Base-by-base conservation (phyloP, 2,797 vertebrate genomes). In the Alauda arvensis region DNA sequence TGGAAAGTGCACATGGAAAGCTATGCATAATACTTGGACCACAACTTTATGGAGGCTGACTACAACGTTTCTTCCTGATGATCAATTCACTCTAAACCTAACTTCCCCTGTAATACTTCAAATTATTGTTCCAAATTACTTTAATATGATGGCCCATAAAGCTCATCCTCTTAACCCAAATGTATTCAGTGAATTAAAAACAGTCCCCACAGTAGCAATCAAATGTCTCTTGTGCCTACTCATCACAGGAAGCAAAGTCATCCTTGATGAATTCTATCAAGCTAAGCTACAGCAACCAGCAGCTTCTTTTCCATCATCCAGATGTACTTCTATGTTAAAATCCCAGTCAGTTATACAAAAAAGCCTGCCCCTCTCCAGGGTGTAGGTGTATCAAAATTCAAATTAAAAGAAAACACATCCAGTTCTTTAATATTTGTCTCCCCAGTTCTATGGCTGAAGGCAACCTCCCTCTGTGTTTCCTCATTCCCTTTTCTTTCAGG, bases 61-160 rank as follows among this genome's bases (percentile, higher is more conserved):
- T 76, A 72, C 45, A 65, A 15, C 0, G 0, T 60, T 88, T 85
- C 77, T 77, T 82, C 66, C 51, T 63, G 45, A 46, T 72, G 42
- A 60, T 34, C 67, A 74, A 12, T 18, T 28, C 45, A 48, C 12
- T 63, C 45, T 78, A 81, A 82, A 74, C 8, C 8, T 21, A 46
- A 14, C 21, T 78, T 69, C 17, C 20, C 34, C 34, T 56, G 21
- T 26, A 63, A 33, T 7, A 46, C 20, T 89, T 82, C 51, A 28
- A 53, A 61, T 31, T 67, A 24, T 68, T 79, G 39, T 51, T 74
- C 63, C 76, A 83, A 85, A 71, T 90, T 77, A 62, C 43, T 79
- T 80, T 55, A 68, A 83, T 83, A 71, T 43, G 87, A 74, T 40
- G 84, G 57, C 46, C 66, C 31, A 40, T 86, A 91, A 92, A 91